These are phyloP conservation scores for Andrena praecox DNA, from an alignment of 2,888 invertebrate genomes.

Conservation along the genomic window DNA sequence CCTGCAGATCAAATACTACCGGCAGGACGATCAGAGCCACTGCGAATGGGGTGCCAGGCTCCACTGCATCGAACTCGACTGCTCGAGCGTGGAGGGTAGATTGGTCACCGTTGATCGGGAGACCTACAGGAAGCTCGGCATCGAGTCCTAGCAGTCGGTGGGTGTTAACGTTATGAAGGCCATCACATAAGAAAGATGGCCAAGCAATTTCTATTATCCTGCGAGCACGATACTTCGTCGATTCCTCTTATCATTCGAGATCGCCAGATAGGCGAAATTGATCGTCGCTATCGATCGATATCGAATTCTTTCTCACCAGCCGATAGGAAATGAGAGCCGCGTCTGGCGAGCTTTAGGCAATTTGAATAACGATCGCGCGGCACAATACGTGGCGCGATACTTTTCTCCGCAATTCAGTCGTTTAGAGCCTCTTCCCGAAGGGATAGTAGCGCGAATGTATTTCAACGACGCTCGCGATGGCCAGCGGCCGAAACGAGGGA, in stretches of 20 bases:
- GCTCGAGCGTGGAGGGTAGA: slow-evolving; percentile 85
- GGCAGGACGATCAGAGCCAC: slow-evolving; percentile 85
- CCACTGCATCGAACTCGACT: slow-evolving; percentile 86
- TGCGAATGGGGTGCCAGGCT: slow-evolving; percentile 86
- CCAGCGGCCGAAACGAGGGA: not conserved
- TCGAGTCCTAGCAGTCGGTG: slow-evolving; percentile 76
- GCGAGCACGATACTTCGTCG: not conserved
- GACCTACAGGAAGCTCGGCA: slow-evolving; percentile 84
- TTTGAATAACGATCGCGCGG: slow-evolving; percentile 1
- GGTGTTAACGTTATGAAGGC: slow-evolving; percentile 57
- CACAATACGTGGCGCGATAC: not conserved
- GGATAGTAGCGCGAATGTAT: not conserved
- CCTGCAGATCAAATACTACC: slow-evolving; percentile 87
- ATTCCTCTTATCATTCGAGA: slow-evolving; percentile 4
- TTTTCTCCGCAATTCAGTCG: not conserved
- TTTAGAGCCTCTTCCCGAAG: not conserved
- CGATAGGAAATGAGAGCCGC: not conserved
- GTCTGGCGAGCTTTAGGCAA: not conserved
- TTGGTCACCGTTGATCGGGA: slow-evolving; percentile 85
- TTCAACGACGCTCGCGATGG: slow-evolving; percentile 2
- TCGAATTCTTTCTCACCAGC: not conserved
- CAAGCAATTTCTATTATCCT: slow-evolving; percentile 3
- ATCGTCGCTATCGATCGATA: not conserved
- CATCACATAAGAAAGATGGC: slow-evolving; percentile 42
- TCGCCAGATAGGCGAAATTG: not conserved